Evolutionary conservation across 1,140 invertebrate genomes (phyloP).

Genomic region (Galleria mellonella): DNA sequence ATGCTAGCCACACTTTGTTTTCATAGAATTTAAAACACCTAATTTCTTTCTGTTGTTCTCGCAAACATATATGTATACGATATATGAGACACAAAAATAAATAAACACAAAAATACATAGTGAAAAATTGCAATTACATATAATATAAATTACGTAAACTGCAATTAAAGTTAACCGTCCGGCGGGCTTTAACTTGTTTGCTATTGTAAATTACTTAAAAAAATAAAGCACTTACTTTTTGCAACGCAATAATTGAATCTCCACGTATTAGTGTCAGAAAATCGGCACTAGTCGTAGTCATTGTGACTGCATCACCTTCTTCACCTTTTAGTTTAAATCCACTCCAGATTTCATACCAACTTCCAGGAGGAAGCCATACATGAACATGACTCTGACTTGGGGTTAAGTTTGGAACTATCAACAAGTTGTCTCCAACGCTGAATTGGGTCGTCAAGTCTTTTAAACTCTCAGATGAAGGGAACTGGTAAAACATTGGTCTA

Average conservation of each 20-base stretch:
- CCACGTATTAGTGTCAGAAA: conserved; percentile 47
- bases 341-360: conserved; percentile 60
- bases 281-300: conserved; percentile 51
- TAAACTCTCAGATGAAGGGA: conserved; percentile 28
- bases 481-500: conserved; percentile 65
- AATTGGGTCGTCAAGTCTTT: conserved; percentile 42
- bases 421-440: conserved; percentile 44
- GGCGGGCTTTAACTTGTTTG: too few relatives aligned
- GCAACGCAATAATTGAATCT: conserved; percentile 42
- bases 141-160: too few relatives aligned
- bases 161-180: too few relatives aligned
- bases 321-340: conserved; percentile 30
- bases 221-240: conserved; percentile 36
- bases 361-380: conserved; percentile 43
- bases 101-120: too few relatives aligned
- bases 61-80: too few relatives aligned
- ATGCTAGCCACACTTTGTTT: too few relatives aligned
- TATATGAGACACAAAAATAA: too few relatives aligned
- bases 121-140: too few relatives aligned
- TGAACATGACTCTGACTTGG: conserved; percentile 48
- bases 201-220: neutral
- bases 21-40: too few relatives aligned
- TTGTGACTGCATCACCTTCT: conserved; percentile 36
- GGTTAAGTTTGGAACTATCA: conserved; percentile 55
- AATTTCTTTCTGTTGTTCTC: too few relatives aligned